These are phyloP conservation scores for Montipora capricornis DNA, from an alignment of 64 coral and sea anemone genomes.

Conservation along the genomic window DNA sequence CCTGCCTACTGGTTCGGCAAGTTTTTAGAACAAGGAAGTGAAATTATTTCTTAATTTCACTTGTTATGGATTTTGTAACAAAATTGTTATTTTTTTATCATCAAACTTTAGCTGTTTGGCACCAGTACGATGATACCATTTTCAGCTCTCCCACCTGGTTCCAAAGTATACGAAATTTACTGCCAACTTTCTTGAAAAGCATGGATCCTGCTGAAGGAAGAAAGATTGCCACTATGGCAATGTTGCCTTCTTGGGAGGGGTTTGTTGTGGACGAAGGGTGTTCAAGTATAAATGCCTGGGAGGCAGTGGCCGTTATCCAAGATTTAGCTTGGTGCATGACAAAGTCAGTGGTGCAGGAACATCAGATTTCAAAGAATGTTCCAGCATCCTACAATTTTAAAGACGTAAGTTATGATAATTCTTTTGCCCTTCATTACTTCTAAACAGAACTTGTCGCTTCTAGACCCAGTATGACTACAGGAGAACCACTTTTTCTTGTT, in stretches of 20 bases:
- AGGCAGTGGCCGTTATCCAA: background rate
- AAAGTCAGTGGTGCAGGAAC: background rate
- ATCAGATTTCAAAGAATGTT: background rate
- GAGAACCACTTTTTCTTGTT: too few relatives aligned
- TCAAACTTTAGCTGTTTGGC: constrained; percentile 7
- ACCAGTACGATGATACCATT: constrained; percentile 56
- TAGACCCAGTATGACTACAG: too few relatives aligned
- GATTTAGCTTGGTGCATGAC: constrained; percentile 51
- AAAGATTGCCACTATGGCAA: constrained; percentile 49
- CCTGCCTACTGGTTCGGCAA: too few relatives aligned
- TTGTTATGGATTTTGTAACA: too few relatives aligned
- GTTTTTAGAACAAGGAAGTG: too few relatives aligned
- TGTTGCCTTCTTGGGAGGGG: constrained; percentile 47
- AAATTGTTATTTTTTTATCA: too few relatives aligned
- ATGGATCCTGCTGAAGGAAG: constrained; percentile 43
- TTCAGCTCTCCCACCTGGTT: background rate
- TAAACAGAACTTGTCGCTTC: too few relatives aligned
- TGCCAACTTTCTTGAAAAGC: constrained; percentile 11
- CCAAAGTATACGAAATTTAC: background rate
- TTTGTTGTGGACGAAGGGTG: background rate
- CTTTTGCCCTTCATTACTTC: background rate
- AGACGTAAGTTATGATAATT: background rate
- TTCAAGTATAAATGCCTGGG: constrained; percentile 19
- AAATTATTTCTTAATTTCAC: too few relatives aligned
- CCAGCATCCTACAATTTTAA: constrained; percentile 16